These are phyloP conservation scores for Eufriesea mexicana DNA, from an alignment of 1,140 invertebrate genomes.

Conservation along the genomic window DNA sequence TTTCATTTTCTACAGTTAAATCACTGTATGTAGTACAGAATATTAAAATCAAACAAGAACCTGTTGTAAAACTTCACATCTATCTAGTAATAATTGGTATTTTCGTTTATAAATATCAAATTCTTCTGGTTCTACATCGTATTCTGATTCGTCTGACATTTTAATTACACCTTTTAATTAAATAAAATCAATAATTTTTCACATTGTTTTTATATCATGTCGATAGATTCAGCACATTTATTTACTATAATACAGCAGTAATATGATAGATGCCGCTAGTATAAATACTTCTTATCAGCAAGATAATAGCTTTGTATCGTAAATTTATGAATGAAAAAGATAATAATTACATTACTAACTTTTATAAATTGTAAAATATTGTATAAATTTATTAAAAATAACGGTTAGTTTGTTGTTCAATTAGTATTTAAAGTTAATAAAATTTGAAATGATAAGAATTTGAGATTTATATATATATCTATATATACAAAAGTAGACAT, in stretches of 20 bases:
- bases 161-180: conserved; percentile 53
- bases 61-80: conserved; percentile 81
- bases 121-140: conserved; percentile 76
- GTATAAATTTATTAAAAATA: not conserved
- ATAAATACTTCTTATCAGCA: not conserved
- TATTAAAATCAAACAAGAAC: conserved; percentile 61
- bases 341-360: not conserved
- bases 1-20: conserved; percentile 18
- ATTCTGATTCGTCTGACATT: conserved; percentile 74
- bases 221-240: conserved; percentile 17
- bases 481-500: too few relatives aligned
- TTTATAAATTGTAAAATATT: not conserved
- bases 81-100: conserved; percentile 79
- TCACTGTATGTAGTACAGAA: conserved; percentile 6
- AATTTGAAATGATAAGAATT: not conserved
- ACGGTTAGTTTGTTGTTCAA: not conserved
- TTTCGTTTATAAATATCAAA: conserved; percentile 80
- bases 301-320: not conserved
- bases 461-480: not conserved
- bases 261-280: conserved; percentile 42
- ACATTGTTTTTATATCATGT: conserved; percentile 52
- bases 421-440: not conserved
- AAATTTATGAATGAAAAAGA: not conserved
- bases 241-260: conserved; percentile 33
- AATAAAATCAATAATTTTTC: conserved; percentile 45